Percentiles rank a stretch among this genome's conserved stretches.
Conservation (phyloP, 2,797 vertebrate genomes). For the Erithacus rubecula region DNA sequence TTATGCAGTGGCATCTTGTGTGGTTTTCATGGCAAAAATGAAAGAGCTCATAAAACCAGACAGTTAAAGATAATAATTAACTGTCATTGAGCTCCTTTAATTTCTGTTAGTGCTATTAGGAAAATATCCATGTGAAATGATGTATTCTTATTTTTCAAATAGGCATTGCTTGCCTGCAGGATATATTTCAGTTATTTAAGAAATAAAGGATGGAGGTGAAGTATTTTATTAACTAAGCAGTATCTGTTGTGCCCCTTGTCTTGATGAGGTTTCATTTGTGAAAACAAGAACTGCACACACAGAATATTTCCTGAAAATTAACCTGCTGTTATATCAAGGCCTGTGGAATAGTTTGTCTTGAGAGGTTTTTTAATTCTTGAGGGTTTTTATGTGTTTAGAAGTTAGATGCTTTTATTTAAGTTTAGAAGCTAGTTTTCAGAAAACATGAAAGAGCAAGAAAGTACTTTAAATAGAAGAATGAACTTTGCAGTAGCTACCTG, state of each 20-base stretch:
- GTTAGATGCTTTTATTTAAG: not conserved
- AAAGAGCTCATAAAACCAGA: not conserved
- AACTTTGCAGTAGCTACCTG: not conserved
- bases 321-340: not conserved
- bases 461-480: not conserved
- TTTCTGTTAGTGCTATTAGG: not conserved
- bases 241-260: not conserved
- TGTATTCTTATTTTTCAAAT: not conserved
- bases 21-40: not conserved
- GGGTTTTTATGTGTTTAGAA: not conserved
- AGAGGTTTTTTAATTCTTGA: not conserved
- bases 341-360: not conserved
- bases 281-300: not conserved
- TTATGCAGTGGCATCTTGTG: fast-evolving
- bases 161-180: not conserved
- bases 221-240: not conserved
- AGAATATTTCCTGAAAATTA: not conserved
- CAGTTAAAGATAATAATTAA: not conserved
- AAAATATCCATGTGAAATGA: not conserved
- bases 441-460: not conserved
- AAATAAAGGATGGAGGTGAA: not conserved
- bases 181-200: not conserved
- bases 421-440: not conserved
- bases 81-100: not conserved
- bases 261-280: not conserved